These are phyloP conservation scores for Penaeus monodon DNA, from an alignment of 2,888 invertebrate genomes.

Conservation along the genomic window DNA sequence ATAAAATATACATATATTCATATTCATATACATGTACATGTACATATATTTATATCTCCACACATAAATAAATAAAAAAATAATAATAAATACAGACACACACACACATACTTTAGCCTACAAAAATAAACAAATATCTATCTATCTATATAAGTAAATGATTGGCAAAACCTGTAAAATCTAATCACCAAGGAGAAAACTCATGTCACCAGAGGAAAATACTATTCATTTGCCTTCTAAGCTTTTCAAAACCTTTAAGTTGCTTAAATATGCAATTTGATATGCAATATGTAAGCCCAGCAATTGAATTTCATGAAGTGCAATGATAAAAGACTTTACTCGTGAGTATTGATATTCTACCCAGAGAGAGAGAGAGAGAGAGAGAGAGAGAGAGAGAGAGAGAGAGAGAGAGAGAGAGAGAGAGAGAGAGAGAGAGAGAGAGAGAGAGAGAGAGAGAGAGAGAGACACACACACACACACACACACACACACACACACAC, in stretches of 20 bases:
- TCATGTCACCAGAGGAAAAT: too few relatives aligned
- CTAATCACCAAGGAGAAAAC: too few relatives aligned
- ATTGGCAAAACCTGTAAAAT: not conserved
- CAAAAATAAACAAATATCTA: too few relatives aligned
- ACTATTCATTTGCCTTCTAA: not conserved
- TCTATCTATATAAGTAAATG: not conserved
- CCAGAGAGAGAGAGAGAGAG: too few relatives aligned
- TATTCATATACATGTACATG: constrained; percentile 11
- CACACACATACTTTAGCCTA: not conserved
- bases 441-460: not conserved
- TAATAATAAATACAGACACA: constrained; percentile 6
- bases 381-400: constrained; percentile 5
- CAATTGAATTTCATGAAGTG: constrained; percentile 9
- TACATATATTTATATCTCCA: not conserved
- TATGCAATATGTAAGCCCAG: not conserved
- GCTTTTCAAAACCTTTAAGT: not conserved
- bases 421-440: constrained; percentile 12
- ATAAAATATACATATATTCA: not conserved
- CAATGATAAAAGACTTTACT: not conserved
- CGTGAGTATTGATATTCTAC: not conserved
- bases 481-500: too few relatives aligned
- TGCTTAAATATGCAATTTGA: not conserved
- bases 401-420: not conserved
- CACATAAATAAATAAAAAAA: not conserved
- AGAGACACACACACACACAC: too few relatives aligned